phyloP scores from a whole-genome alignment of 2,797 vertebrate genomes.

The Darevskia mixta region DNA sequence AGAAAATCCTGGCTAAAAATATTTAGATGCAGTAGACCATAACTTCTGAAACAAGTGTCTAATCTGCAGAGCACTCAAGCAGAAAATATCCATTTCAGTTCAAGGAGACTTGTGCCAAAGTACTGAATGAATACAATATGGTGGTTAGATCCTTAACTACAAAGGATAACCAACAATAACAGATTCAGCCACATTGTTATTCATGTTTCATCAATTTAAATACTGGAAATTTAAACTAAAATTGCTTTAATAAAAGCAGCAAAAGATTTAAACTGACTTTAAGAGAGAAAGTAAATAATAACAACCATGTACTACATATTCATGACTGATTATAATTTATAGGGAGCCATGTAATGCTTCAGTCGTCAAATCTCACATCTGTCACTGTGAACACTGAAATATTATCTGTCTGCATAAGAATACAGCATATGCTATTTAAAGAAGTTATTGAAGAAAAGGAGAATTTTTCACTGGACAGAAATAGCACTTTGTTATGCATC shows the following conservation, averaged over 20 bases:
- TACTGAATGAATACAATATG: not conserved
- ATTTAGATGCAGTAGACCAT: not conserved
- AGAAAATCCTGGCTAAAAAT: not conserved
- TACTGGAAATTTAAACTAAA: not conserved
- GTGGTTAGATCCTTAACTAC: not conserved
- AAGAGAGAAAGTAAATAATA: slow-evolving; percentile 27
- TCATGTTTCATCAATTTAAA: not conserved
- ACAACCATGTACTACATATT: not conserved
- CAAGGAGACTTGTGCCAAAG: not conserved
- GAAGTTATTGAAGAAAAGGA: slow-evolving; percentile 32
- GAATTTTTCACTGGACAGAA: slow-evolving; percentile 36
- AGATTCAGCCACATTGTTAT: not conserved
- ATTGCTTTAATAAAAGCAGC: slow-evolving; percentile 16
- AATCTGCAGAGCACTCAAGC: not conserved
- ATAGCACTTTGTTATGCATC: slow-evolving; percentile 33
- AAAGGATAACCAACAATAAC: not conserved
- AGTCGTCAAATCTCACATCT: not conserved
- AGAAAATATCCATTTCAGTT: not conserved
- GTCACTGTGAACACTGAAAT: slow-evolving; percentile 40
- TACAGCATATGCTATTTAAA: slow-evolving; percentile 48
- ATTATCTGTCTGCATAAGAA: slow-evolving; percentile 13
- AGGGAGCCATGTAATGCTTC: slow-evolving; percentile 11
- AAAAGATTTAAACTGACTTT: slow-evolving; percentile 6
- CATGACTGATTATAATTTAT: not conserved
- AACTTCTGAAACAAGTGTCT: not conserved